A percentile compares a stretch with the other conserved stretches of the same genome.
These are phyloP conservation scores for Scaptomyza montana DNA, from an alignment of 1,140 invertebrate species.

Conservation along the genomic window DNA sequence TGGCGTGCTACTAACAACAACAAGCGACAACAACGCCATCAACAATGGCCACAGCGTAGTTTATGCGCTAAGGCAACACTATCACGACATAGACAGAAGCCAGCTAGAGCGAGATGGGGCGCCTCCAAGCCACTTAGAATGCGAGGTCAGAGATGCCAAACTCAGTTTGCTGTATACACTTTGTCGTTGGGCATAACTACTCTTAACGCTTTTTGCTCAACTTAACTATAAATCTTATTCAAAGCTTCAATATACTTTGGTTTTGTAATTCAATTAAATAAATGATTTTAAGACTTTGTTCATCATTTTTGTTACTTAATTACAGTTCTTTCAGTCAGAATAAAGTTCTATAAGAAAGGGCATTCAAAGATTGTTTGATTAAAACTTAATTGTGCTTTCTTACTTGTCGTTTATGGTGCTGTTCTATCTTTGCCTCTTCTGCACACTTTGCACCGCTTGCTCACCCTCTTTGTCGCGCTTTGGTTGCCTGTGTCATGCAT, in stretches of 20 bases:
- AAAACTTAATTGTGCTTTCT: conserved; percentile 7
- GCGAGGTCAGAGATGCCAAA: conserved; percentile 18
- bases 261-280: no score
- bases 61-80: conserved; percentile 71
- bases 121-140: neutral
- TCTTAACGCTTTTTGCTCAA: no score
- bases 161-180: conserved; percentile 38
- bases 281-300: no score
- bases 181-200: neutral
- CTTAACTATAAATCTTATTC: no score
- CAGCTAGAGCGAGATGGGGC: conserved; percentile 3
- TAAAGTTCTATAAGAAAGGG: conserved; percentile 14
- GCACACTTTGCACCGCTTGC: no score
- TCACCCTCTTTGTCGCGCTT: conserved; percentile 10
- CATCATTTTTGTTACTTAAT: no score
- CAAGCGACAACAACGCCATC: conserved; percentile 26
- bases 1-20: conserved; percentile 54
- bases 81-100: conserved; percentile 42
- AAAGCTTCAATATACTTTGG: no score
- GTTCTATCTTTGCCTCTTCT: conserved; percentile 19
- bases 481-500: conserved; percentile 68
- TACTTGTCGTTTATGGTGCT: conserved; percentile 20
- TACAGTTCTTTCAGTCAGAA: no score
- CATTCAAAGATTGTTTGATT: neutral
- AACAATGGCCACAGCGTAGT: conserved; percentile 59